Base-by-base conservation (phyloP, 1,140 invertebrate genomes). In the Rhopalosiphum padi region DNA sequence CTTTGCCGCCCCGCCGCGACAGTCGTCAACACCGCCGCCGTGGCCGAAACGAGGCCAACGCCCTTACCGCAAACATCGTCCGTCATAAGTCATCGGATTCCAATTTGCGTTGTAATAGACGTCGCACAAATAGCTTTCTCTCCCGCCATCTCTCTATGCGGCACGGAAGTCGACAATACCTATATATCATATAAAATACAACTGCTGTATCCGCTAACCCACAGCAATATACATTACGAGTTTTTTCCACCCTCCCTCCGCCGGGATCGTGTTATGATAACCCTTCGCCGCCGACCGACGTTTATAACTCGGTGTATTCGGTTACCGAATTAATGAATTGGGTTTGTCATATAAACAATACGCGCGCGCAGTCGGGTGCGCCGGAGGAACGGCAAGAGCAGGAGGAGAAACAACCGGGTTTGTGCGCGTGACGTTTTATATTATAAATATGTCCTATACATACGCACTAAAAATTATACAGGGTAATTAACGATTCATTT, bases 291-390 rank as follows among this genome's bases (percentile, higher is more conserved):
- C 7, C 51, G 51, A n/a, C 89, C 21, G 22, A 37, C 77, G 90
- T 83, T 83, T 83, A 83, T 91, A 83, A 51, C 90, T 37, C 46
- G 82, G 48, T 77, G 60, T 86, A 43, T 93, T 55, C 77, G 91
- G 91, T 93, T 93, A 93, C 91, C 23, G 91, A 93, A 93, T 93
- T 85, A 93, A 93, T 55, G 91, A 93, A 93, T 91, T 83, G 68
- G 43, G 77, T 83, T 91, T 48, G 90, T 48, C 43, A 43, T 77
- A 46, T 60, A 43, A 91, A 77, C n/a, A 77, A 77, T 77, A 77
- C 60, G 30, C 60, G 30, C 15, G 3, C 55, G 9, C 55, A 11
- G 30, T n/a, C 30, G 30, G 15, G 30, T n/a, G 15, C 3, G 3
- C 30, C 5, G 60, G 9, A 1, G 9, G 30, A 68, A 25, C 22